Base-by-base conservation (phyloP, 2,797 vertebrate genomes). In the Picus viridis region DNA sequence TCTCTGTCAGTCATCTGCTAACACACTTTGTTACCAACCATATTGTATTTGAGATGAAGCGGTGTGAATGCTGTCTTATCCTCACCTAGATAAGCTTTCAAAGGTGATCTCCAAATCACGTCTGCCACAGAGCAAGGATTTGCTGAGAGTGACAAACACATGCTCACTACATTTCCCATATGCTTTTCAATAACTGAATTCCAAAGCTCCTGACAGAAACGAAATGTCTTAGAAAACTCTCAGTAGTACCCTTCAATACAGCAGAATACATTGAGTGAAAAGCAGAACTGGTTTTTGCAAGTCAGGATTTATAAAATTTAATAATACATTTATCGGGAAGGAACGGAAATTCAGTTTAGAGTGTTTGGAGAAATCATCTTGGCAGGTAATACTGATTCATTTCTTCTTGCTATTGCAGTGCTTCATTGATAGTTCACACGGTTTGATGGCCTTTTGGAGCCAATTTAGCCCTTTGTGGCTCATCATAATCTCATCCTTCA, bases 71-170 rank as follows among this genome's bases (percentile, higher is more conserved):
- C 91, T 79, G 83, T 80, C 92, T 95, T 97, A 95, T 92, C 93
- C 85, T 96, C 76, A 24, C 93, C 74, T 70, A 95, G 95, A 96
- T 97, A 95, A 95, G 94, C 95, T 96, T 95, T 96, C 94, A 96
- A 93, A 96, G 91, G 94, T 95, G 97, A 94, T 97, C 93, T 92
- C 91, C 83, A 85, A 95, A 96, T 92, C 94, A 83, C 47, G 92
- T 94, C 96, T 96, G 96, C 91, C 92, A 89, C 71, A 91, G 91
- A 93, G 75, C 45, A 49, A 79, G 90, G 96, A 94, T 97, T 97
- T 97, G 94, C 79, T 54, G 83, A 94, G 87, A 96, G 87, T 89
- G 95, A 97, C 96, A 96, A 95, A 95, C 94, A 95, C 72, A 47
- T 91, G 69, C 80, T 80, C 27, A 26, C 43, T 54, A 12, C 94